A percentile compares a stretch with the other conserved stretches of the same genome.
These are phyloP conservation scores for Halcyon smyrnensis DNA, from an alignment of 2,797 vertebrate species.

Conservation along the genomic window DNA sequence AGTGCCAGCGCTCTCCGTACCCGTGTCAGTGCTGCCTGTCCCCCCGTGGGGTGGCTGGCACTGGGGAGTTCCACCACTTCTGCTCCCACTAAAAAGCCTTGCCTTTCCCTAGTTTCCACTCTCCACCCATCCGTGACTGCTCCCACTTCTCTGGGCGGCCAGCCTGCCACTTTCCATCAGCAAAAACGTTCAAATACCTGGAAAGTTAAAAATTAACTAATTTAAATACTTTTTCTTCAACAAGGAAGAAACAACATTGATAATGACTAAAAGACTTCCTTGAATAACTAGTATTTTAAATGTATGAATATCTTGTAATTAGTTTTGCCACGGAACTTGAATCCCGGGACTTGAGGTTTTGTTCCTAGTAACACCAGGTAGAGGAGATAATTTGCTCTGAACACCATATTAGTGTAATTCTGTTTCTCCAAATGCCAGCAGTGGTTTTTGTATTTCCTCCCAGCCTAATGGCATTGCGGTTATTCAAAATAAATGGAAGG, in stretches of 20 bases:
- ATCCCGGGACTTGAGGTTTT: not conserved
- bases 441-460: not conserved
- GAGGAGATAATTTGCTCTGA: not conserved
- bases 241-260: not conserved
- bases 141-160: not conserved
- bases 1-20: accelerated
- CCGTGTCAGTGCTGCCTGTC: accelerated
- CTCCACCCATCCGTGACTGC: not conserved
- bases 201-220: not conserved
- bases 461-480: not conserved
- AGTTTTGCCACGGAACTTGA: not conserved
- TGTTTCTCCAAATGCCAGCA: not conserved
- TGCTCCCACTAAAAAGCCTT: not conserved
- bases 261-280: not conserved
- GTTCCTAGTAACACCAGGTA: not conserved
- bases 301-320: not conserved
- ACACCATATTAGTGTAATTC: not conserved
- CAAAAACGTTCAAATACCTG: not conserved
- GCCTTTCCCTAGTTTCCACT: accelerated
- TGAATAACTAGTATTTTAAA: not conserved
- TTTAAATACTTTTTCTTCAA: not conserved
- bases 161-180: not conserved
- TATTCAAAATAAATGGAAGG: not conserved
- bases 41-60: accelerated
- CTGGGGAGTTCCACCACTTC: not conserved